These are phyloP conservation scores for Spialia ferax DNA, from an alignment of 2,888 invertebrate species.

Conservation along the genomic window DNA sequence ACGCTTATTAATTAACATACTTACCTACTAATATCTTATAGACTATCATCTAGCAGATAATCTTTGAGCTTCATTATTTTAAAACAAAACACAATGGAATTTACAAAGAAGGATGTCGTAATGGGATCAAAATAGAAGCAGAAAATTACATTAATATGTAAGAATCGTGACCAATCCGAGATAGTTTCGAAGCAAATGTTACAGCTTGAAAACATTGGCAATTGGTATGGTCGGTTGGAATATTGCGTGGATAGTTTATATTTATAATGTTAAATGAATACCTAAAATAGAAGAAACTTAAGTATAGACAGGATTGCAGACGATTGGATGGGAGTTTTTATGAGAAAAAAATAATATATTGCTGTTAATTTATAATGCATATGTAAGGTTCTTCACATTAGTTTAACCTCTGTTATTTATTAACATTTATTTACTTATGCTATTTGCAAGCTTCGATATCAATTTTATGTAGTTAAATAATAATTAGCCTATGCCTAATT, in stretches of 20 bases:
- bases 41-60: too few species aligned
- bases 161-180: constrained; percentile 10
- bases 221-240: neutral
- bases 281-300: neutral
- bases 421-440: too few species aligned
- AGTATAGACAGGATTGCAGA: too few species aligned
- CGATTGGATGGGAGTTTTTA: too few species aligned
- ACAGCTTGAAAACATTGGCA: neutral
- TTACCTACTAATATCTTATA: too few species aligned
- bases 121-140: constrained; percentile 7
- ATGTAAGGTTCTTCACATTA: too few species aligned
- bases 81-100: constrained; percentile 5
- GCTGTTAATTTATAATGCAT: too few species aligned
- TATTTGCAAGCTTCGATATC: too few species aligned
- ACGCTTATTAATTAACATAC: too few species aligned
- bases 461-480: neutral
- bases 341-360: too few species aligned
- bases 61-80: too few species aligned
- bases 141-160: constrained; percentile 14
- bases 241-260: neutral
- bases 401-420: too few species aligned
- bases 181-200: constrained; percentile 1
- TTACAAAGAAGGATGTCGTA: neutral
- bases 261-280: neutral
- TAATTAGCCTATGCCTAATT: neutral